Evolutionary conservation across 2,113 vertebrate genomes (phyloP).

Genomic region (Phylloscopus trochilus): DNA sequence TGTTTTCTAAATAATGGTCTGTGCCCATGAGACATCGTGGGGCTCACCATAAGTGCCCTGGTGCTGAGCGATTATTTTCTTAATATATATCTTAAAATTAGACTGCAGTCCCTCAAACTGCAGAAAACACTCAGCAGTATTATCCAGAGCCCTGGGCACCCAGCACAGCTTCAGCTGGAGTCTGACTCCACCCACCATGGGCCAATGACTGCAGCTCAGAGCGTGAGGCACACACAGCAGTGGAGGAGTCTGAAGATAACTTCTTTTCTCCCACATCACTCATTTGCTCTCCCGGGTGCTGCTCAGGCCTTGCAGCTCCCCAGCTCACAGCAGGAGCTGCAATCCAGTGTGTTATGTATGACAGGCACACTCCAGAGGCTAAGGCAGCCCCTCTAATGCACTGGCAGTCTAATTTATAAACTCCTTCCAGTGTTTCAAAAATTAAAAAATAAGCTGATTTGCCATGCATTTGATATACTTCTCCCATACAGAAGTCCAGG

Average conservation of each 20-base stretch:
- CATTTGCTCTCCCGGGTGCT: background rate
- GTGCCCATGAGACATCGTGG: rapidly evolving
- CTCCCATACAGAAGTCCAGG: background rate
- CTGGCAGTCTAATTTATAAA: background rate
- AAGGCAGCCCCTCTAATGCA: background rate
- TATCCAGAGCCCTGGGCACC: background rate
- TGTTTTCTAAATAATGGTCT: background rate
- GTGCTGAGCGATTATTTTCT: background rate
- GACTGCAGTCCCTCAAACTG: background rate
- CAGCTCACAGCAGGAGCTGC: background rate
- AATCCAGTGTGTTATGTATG: rapidly evolving
- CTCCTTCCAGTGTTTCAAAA: slow-evolving; percentile 17
- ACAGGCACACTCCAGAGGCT: background rate
- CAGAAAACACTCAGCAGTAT: background rate
- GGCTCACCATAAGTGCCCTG: background rate
- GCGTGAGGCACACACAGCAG: background rate
- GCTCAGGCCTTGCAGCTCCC: background rate
- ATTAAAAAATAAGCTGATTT: slow-evolving; percentile 30
- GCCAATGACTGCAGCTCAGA: background rate
- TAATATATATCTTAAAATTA: background rate
- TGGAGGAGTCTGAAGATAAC: background rate
- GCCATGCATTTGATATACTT: slow-evolving; percentile 17
- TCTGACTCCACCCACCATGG: rapidly evolving
- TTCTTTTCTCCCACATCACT: background rate
- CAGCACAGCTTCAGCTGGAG: rapidly evolving